A percentile compares a stretch with the other conserved stretches of the same genome.
Evolutionary conservation across 35 echinoderm and acorn worm genomes (phyloP).

Genomic region (Amphiura filiformis): DNA sequence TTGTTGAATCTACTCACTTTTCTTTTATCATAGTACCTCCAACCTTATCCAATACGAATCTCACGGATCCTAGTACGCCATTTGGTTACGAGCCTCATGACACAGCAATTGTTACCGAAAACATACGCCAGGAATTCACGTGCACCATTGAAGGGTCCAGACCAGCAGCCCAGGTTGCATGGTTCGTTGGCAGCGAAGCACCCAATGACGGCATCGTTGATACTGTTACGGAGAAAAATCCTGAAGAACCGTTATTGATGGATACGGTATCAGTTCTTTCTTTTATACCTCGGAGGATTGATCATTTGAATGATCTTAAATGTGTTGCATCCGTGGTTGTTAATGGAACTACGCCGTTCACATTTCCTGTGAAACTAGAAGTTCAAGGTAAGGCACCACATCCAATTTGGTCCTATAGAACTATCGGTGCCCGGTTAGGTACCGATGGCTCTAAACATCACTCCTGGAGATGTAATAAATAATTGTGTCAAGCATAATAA

Average conservation of each 20-base stretch:
- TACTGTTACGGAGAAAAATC: background rate
- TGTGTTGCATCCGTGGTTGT: background rate
- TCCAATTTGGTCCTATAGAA: too few species aligned
- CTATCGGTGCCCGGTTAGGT: too few species aligned
- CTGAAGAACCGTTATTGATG: background rate
- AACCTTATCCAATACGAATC: background rate
- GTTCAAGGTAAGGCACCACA: too few species aligned
- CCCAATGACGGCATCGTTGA: background rate
- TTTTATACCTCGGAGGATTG: background rate
- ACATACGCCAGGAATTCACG: background rate
- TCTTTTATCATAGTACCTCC: too few species aligned
- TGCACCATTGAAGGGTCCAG: background rate
- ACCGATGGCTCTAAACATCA: too few species aligned
- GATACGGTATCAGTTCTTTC: background rate
- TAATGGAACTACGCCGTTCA: too few species aligned
- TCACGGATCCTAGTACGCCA: background rate
- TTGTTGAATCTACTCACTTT: too few species aligned
- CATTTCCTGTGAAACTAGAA: too few species aligned
- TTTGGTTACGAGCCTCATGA: background rate
- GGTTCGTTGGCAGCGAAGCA: background rate
- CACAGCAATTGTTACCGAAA: background rate
- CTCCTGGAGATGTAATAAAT: too few species aligned
- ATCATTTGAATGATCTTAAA: background rate
- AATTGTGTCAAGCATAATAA: too few species aligned
- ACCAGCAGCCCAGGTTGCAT: background rate